Base-by-base conservation (phyloP, 2,797 vertebrate genomes). In the Gymnocypris eckloni region DNA sequence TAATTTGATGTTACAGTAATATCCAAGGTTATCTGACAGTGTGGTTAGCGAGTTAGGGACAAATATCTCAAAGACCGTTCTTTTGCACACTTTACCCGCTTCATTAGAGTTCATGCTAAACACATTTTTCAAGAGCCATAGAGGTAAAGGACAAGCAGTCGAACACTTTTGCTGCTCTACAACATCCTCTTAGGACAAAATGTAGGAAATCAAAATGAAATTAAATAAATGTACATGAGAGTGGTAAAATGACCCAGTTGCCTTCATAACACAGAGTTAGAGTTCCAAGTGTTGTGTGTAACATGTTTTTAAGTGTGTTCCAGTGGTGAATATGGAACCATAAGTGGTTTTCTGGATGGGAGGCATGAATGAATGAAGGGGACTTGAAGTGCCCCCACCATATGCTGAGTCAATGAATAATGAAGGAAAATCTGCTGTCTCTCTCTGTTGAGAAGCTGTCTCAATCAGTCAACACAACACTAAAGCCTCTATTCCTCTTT, bases 1-100 rank as follows among this genome's bases (percentile, higher is more conserved):
- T 97, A 97, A 96, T 96, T 96, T 90, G 90, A 94, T 87, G 81
- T 90, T 88, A 90, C 83, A 83, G 87, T 91, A 93, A 92, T 93
- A 94, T 92, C 90, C 91, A 94, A 94, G 92, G 91, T 93, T 94
- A 95, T 94, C 90, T 91, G 92, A 93, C 92, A 94, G 92, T 90
- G 90, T 83, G 33, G 86, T 91, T 90, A 93, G 91, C 90, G 89
- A 91, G 85, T 82, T 86, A 89, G 90, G 85, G 76, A 94, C 90
- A 82, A 64, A 83, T 83, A 37, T 69, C 83, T 61, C 83, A 70
- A 10, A 86, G 28, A 67, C 70, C 79, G 45, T 71, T 81, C 93
- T 91, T 92, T 81, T 90, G 90, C 92, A 93, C 92, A 93, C 67
- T 85, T 88, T 28, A 71, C 28, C 39, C 79, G 87, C 72, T 52